Evolutionary conservation across 2,113 vertebrate genomes (phyloP).

Genomic region (Macrotus californicus): DNA sequence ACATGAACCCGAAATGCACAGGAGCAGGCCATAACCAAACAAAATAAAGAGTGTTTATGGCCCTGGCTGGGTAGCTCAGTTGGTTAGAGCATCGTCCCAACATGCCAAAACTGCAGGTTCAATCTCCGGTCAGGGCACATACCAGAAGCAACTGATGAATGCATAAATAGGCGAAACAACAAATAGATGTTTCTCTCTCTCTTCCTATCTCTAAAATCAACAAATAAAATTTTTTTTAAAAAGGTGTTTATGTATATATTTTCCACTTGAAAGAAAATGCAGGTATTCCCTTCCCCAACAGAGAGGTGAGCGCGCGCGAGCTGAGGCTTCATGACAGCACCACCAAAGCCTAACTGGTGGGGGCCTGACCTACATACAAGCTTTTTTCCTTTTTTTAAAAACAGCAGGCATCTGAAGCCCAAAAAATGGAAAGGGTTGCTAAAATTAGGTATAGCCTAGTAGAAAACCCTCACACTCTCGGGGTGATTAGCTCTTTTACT

Average conservation of each 20-base stretch:
- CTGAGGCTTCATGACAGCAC: neutral
- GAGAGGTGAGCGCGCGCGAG: neutral
- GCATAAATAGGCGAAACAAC: too few species aligned
- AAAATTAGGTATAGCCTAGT: conserved; percentile 38
- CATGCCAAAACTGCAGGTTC: too few species aligned
- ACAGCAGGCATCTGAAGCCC: conserved; percentile 55
- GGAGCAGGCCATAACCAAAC: neutral
- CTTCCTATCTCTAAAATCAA: too few species aligned
- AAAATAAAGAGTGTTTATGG: neutral
- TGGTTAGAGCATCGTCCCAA: too few species aligned
- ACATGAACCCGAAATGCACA: neutral
- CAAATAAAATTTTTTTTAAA: neutral
- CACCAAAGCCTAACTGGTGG: conserved; percentile 56
- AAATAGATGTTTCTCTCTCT: too few species aligned
- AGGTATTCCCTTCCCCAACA: neutral
- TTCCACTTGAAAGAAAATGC: neutral
- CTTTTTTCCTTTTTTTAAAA: neutral
- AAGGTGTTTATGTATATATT: neutral
- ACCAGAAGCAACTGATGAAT: too few species aligned
- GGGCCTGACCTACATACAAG: conserved; percentile 80
- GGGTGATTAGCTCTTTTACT: neutral
- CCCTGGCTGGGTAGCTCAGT: too few species aligned
- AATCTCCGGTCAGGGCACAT: too few species aligned
- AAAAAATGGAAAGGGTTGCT: conserved; percentile 67
- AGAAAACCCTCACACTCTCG: neutral